phyloP scores from a whole-genome alignment of 2,797 vertebrate species.

The Falco berigora region DNA sequence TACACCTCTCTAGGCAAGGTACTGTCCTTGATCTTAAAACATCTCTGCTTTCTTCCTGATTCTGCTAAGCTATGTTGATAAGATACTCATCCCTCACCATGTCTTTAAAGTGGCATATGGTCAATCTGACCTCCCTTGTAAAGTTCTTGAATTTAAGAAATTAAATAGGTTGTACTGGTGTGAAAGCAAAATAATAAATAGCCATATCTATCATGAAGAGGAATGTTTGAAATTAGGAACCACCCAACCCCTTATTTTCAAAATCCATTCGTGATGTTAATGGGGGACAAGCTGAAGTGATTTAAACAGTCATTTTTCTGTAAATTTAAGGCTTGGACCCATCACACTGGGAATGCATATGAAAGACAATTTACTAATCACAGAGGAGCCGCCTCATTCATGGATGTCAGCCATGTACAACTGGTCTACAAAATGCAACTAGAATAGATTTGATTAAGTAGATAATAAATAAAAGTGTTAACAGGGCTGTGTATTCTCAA shows the following conservation, averaged over 20 bases:
- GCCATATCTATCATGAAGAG: not conserved
- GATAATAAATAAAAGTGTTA: not conserved
- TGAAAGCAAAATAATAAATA: not conserved
- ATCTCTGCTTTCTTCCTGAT: not conserved
- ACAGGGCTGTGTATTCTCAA: not conserved
- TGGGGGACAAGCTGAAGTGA: not conserved
- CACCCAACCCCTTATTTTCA: not conserved
- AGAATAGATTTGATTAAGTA: not conserved
- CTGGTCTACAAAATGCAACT: not conserved
- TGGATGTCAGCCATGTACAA: not conserved
- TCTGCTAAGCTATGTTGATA: not conserved
- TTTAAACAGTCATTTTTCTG: not conserved
- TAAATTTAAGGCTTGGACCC: not conserved
- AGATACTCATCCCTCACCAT: fast-evolving
- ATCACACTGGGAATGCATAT: not conserved
- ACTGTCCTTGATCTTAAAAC: not conserved
- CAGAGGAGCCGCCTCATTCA: not conserved
- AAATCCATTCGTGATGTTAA: not conserved
- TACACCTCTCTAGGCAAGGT: not conserved
- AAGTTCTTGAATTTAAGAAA: not conserved
- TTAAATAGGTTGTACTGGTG: not conserved
- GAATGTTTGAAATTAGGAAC: not conserved
- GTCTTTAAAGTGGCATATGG: not conserved
- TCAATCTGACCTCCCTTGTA: not conserved
- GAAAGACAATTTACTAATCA: not conserved